Evolutionary conservation across 2,797 vertebrate species (phyloP).

Genomic region (Eupleurogrammus muticus): DNA sequence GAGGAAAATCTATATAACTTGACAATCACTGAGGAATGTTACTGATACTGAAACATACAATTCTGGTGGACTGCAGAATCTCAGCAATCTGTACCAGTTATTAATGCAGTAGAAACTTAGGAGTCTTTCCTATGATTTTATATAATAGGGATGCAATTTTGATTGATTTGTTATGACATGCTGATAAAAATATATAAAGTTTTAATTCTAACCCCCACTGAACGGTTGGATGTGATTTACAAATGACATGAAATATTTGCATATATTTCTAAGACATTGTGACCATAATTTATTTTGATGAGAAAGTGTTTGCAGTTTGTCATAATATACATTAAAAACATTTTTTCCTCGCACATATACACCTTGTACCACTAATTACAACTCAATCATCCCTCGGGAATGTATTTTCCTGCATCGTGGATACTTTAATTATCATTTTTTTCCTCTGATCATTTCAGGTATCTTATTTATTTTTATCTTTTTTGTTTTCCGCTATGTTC

Average conservation of each 20-base stretch:
- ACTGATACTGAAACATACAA: not conserved
- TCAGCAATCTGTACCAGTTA: not conserved
- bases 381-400: constrained; percentile 1
- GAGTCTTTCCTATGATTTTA: not conserved
- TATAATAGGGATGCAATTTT: not conserved
- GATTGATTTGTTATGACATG: not conserved
- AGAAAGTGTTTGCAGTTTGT: constrained; percentile 3
- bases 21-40: too few relatives aligned
- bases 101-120: not conserved
- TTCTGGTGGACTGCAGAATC: not conserved
- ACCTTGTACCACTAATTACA: constrained; percentile 4
- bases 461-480: constrained; percentile 40
- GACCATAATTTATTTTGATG: not conserved
- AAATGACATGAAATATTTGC: too few relatives aligned
- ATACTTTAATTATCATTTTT: constrained; percentile 55
- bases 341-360: not conserved
- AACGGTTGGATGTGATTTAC: not conserved
- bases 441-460: constrained; percentile 34
- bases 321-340: not conserved
- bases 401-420: constrained; percentile 19
- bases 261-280: not conserved
- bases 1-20: too few relatives aligned
- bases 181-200: not conserved
- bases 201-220: not conserved
- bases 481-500: constrained; percentile 29